Conservation (phyloP, 1,140 invertebrate genomes). For the Musca vetustissima region DNA sequence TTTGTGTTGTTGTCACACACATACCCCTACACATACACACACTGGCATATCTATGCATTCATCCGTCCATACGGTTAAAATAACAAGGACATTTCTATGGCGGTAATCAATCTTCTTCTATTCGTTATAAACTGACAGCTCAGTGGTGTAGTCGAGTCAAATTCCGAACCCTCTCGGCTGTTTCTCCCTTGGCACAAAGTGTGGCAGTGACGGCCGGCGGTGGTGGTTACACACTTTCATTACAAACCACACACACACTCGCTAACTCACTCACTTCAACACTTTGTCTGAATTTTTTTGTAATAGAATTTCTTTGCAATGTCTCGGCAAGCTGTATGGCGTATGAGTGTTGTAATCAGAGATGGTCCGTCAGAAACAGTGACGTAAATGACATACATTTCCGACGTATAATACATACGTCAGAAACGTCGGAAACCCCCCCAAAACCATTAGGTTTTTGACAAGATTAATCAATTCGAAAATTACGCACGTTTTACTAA, state of each 20-base stretch:
- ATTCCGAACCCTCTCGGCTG: conserved; percentile 37
- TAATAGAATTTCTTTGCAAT: conserved; percentile 6
- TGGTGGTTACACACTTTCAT: neutral
- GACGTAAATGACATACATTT: too few relatives aligned
- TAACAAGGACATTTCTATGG: conserved; percentile 45
- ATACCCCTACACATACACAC: conserved; percentile 25
- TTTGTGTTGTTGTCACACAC: conserved; percentile 1
- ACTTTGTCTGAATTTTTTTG: neutral
- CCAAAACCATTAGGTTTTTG: too few relatives aligned
- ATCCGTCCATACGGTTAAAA: conserved; percentile 29
- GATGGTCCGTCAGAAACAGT: too few relatives aligned
- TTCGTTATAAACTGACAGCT: conserved; percentile 53
- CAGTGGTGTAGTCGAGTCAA: conserved; percentile 53
- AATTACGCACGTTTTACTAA: too few relatives aligned
- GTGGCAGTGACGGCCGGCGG: neutral
- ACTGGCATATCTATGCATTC: conserved; percentile 20
- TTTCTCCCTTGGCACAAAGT: neutral
- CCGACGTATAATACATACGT: too few relatives aligned
- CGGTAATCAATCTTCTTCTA: conserved; percentile 57
- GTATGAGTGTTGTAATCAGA: neutral
- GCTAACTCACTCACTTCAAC: neutral
- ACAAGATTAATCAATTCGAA: too few relatives aligned
- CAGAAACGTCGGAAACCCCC: too few relatives aligned
- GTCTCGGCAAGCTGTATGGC: neutral
- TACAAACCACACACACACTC: neutral